Evolutionary conservation across 2,888 invertebrate species (phyloP), one percentile per base, ranked within the genome.

Genomic region (Nemotelus nigrinus): DNA sequence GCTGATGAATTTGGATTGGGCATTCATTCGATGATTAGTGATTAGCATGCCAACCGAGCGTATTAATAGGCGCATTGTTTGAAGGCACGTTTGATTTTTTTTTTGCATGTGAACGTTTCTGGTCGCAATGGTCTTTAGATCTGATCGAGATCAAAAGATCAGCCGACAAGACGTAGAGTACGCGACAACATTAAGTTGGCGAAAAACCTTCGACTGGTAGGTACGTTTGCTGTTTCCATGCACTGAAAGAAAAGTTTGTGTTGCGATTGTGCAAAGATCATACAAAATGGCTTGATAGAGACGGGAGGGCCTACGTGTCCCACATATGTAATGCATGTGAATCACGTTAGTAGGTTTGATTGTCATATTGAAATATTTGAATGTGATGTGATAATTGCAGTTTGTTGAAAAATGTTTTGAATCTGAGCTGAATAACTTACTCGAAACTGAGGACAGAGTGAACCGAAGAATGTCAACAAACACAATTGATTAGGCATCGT

Each of bases 51-150:
- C 39, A n/a, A 65, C 47, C 45, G 41, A 65, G 65, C 65, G 65
- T 47, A 65, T 65, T 65, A 65, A 65, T 65, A 65, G 65, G 65
- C 65, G 43, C 65, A 65, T 65, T 65, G 65, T 65, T 65, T 65
- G 39, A 65, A 44, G n/a, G 65, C 47, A 65, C 65, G 65, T 65
- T 65, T 65, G 7, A 65, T 45, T 47, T 44, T 25, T 65, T 47
- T 43, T 65, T 8, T 50, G 8, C 8, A 50, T 8, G 6, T 7
- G 50, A 8, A 7, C 5, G 6, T 50, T 7, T 7, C 6, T 50
- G 8, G 50, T 50, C 50, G 50, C 50, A 5, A 5, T 50, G 50
- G 6, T 50, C 50, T 50, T 50, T 50, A 50, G 50, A 50, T 50
- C 50, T 50, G 50, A 8, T 50, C 50, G 8, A 50, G 50, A 50